phyloP scores from a whole-genome alignment of 1,140 invertebrate species.

The Contarinia nasturtii region DNA sequence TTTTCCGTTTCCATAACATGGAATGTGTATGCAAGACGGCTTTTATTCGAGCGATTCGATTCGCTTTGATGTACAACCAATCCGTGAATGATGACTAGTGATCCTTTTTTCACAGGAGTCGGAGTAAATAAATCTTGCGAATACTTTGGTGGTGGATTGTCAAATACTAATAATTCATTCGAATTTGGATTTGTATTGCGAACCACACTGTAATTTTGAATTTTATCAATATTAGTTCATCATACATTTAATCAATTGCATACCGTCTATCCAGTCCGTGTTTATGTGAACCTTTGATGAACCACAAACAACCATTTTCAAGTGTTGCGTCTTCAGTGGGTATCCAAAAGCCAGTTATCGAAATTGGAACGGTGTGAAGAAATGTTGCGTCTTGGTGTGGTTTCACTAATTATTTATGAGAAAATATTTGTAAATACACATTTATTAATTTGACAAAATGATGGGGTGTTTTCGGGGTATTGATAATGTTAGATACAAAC shows the following conservation, averaged over 20 bases:
- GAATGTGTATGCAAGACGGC: conserved; percentile 87
- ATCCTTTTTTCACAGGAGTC: conserved; percentile 63
- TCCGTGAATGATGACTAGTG: conserved; percentile 77
- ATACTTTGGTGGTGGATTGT: conserved; percentile 44
- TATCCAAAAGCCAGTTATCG: conserved; percentile 80
- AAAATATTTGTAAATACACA: neutral
- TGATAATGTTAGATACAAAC: conserved; percentile 29
- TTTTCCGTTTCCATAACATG: conserved; percentile 71
- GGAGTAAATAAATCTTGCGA: conserved; percentile 58
- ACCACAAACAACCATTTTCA: conserved; percentile 90
- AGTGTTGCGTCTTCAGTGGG: conserved; percentile 78
- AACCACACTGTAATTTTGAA: conserved; percentile 36
- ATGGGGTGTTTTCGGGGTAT: too few relatives aligned
- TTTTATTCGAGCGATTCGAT: conserved; percentile 57
- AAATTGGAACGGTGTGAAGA: conserved; percentile 57
- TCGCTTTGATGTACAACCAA: conserved; percentile 87
- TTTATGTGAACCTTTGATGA: conserved; percentile 78
- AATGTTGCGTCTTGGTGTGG: conserved; percentile 80
- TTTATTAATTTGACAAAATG: neutral
- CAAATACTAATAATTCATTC: conserved; percentile 40
- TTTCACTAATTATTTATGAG: conserved; percentile 37
- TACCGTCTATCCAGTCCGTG: conserved; percentile 44
- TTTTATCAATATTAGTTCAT: too few relatives aligned
- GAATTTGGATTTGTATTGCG: conserved; percentile 44
- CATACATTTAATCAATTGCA: too few relatives aligned